Conservation (phyloP, 2,888 invertebrate genomes). For the Arrhopalites spinosus region DNA sequence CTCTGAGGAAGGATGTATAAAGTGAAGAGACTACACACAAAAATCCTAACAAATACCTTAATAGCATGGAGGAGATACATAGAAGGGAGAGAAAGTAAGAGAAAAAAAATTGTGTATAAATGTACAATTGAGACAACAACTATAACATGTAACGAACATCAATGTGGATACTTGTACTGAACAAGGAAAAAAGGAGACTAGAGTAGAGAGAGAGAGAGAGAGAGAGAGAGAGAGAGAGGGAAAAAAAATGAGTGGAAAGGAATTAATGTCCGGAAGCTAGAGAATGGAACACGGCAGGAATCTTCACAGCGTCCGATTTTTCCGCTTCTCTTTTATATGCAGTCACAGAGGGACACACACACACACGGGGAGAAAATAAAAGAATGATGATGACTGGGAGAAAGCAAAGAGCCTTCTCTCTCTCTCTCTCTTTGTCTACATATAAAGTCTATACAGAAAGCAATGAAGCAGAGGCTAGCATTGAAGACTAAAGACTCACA, state of each 20-base stretch:
- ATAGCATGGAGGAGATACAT: not conserved
- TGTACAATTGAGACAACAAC: not conserved
- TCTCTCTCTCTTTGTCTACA: too few species aligned
- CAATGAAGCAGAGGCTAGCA: slow-evolving; percentile 43
- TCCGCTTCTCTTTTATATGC: slow-evolving; percentile 17
- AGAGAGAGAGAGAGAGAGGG: not conserved
- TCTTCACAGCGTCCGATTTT: slow-evolving; percentile 41
- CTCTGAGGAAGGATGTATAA: too few species aligned
- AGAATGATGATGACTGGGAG: slow-evolving; percentile 44
- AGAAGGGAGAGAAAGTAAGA: not conserved
- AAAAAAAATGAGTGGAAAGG: slow-evolving; percentile 31
- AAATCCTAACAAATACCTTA: not conserved
- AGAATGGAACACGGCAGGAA: slow-evolving; percentile 42
- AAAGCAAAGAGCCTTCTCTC: slow-evolving; percentile 35
- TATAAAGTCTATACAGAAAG: slow-evolving; percentile 24
- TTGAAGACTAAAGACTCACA: slow-evolving; percentile 43
- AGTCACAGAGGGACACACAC: slow-evolving; percentile 19
- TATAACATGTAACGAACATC: not conserved
- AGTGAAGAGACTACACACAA: too few species aligned
- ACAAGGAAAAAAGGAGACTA: not conserved
- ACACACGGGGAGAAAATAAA: slow-evolving; percentile 46
- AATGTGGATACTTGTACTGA: too few species aligned
- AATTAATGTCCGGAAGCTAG: slow-evolving; percentile 52
- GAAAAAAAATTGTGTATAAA: not conserved
- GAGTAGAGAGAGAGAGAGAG: slow-evolving; percentile 13